A percentile compares a stretch with the other conserved stretches of the same genome.
Evolutionary conservation across 2,113 vertebrate genomes (phyloP).

Genomic region (Axis porcinus): DNA sequence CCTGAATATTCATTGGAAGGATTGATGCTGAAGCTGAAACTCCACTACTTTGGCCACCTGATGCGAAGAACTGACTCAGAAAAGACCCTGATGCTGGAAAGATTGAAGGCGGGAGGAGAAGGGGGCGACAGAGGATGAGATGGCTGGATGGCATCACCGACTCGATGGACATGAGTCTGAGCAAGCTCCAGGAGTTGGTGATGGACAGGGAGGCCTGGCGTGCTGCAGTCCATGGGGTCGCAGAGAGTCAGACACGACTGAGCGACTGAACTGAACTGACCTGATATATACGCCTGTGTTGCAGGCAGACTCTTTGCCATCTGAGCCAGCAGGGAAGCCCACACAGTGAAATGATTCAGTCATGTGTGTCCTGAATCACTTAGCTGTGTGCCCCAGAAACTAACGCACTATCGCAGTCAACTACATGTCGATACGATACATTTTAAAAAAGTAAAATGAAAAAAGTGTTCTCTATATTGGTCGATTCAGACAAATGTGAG

Average conservation of each 20-base stretch:
- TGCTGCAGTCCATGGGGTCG: too few species aligned
- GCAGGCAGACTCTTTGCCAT: fast-evolving
- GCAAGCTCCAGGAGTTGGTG: too few species aligned
- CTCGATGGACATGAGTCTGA: too few species aligned
- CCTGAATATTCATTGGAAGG: fast-evolving
- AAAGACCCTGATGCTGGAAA: too few species aligned
- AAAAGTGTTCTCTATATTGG: background rate
- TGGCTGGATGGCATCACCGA: too few species aligned
- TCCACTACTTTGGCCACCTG: background rate
- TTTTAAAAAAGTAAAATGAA: background rate
- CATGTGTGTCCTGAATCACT: background rate
- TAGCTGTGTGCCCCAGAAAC: background rate
- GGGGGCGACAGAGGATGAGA: too few species aligned
- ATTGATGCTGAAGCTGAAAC: fast-evolving
- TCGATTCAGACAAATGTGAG: background rate
- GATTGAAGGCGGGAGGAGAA: too few species aligned
- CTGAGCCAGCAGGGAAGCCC: background rate
- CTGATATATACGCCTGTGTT: fast-evolving
- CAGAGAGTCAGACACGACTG: too few species aligned
- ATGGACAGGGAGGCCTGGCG: too few species aligned
- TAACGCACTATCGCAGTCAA: background rate
- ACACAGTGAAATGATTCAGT: background rate
- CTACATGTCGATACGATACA: fast-evolving
- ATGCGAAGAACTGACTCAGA: too few species aligned
- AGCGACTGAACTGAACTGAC: background rate